phyloP scores from a whole-genome alignment of 2,888 invertebrate genomes.

The Elegia similella region DNA sequence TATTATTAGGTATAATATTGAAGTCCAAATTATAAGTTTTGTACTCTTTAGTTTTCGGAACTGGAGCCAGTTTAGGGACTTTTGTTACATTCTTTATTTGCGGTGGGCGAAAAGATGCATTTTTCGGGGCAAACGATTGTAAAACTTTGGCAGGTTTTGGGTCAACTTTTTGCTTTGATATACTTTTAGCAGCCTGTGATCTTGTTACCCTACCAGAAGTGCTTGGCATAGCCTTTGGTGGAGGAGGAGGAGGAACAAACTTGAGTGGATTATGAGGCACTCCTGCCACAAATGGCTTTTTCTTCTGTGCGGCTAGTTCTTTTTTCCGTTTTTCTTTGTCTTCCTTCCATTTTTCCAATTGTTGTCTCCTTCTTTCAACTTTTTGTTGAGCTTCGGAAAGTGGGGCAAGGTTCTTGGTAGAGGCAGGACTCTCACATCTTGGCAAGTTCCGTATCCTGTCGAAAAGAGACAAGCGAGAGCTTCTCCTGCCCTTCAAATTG shows the following conservation, averaged over 20 bases:
- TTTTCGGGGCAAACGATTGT: constrained; percentile 76
- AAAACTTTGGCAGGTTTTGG: constrained; percentile 16
- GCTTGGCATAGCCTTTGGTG: constrained; percentile 46
- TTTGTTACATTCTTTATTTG: constrained; percentile 42
- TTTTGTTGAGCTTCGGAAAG: constrained; percentile 39
- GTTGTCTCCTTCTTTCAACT: constrained; percentile 51
- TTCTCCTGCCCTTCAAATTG: constrained; percentile 51
- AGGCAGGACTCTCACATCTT: constrained; percentile 40
- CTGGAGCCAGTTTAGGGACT: constrained; percentile 39
- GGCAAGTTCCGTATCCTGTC: constrained; percentile 56
- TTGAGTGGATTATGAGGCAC: constrained; percentile 47
- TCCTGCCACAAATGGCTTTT: constrained; percentile 65
- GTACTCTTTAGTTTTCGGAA: constrained; percentile 33
- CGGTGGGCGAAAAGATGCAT: constrained; percentile 78
- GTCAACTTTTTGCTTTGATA: constrained; percentile 21
- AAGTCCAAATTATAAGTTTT: constrained; percentile 35
- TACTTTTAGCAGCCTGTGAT: constrained; percentile 47
- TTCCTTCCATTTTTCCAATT: constrained; percentile 68
- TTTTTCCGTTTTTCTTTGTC: constrained; percentile 65
- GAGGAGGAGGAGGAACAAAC: constrained; percentile 56
- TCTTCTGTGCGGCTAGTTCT: constrained; percentile 50
- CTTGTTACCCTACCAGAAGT: constrained; percentile 62
- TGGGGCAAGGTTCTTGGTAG: constrained; percentile 36
- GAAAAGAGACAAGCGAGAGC: constrained; percentile 50
- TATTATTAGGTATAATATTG: constrained; percentile 36